phyloP scores from a whole-genome alignment of 2,888 invertebrate species.

The Oxyteleia sp. region DNA sequence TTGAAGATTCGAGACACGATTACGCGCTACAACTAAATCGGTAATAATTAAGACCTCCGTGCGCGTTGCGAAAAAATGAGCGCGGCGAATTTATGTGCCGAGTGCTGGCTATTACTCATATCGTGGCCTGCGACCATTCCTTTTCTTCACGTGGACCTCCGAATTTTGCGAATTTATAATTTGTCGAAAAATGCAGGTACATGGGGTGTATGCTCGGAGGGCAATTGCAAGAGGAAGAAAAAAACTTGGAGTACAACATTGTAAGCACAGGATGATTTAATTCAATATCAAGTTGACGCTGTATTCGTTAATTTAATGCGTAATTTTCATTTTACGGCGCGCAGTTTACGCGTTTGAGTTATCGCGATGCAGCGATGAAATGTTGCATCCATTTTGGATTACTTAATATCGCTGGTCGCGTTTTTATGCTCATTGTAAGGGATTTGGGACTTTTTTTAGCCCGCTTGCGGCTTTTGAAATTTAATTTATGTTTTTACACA shows the following conservation, averaged over 20 bases:
- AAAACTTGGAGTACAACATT: conserved; percentile 10
- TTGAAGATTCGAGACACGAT: conserved; percentile 39
- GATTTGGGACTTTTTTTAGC: neutral
- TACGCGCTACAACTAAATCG: conserved; percentile 60
- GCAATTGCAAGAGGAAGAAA: conserved; percentile 6
- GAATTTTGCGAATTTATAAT: conserved; percentile 53
- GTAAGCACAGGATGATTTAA: conserved; percentile 29
- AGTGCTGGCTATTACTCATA: conserved; percentile 34
- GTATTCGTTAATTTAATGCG: conserved; percentile 42
- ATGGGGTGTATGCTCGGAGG: neutral
- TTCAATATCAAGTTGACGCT: conserved; percentile 21
- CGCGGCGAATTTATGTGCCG: conserved; percentile 43
- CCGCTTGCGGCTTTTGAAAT: neutral
- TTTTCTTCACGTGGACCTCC: conserved; percentile 37
- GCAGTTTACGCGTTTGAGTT: conserved; percentile 11
- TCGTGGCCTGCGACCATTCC: conserved; percentile 25
- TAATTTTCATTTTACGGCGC: conserved; percentile 24
- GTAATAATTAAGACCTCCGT: conserved; percentile 60
- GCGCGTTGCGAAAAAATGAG: conserved; percentile 26
- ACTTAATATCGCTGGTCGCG: conserved; percentile 10
- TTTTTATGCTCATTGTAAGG: neutral
- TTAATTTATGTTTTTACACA: neutral
- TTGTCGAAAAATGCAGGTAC: conserved; percentile 13
- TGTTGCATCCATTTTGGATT: conserved; percentile 23
- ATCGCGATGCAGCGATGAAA: conserved; percentile 29